These are phyloP conservation scores for Cyaniris semiargus DNA, from an alignment of 2,888 invertebrate species.

Conservation along the genomic window DNA sequence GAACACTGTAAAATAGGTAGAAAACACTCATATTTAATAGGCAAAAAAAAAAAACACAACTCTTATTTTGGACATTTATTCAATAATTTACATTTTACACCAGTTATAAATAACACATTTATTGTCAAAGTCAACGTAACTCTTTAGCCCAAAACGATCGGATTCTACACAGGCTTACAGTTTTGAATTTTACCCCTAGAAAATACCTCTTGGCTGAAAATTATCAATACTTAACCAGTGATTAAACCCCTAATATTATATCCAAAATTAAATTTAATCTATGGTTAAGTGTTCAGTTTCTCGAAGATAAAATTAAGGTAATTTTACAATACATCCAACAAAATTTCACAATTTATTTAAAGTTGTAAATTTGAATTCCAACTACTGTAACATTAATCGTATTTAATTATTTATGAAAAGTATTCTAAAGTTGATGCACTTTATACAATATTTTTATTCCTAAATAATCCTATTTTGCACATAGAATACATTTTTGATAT, in stretches of 20 bases:
- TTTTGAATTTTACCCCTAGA: slow-evolving; percentile 28
- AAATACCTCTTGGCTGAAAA: not conserved
- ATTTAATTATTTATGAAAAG: slow-evolving; percentile 7
- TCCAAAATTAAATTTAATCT: not conserved
- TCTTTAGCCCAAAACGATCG: slow-evolving; percentile 52
- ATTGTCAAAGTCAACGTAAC: slow-evolving; percentile 80
- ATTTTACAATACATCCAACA: slow-evolving; percentile 1
- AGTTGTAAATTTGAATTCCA: slow-evolving; percentile 22
- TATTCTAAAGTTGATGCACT: slow-evolving; percentile 11
- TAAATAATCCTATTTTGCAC: not conserved
- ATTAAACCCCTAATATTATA: not conserved
- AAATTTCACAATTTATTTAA: not conserved
- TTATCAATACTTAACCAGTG: not conserved
- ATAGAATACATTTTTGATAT: not conserved
- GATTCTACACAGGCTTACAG: slow-evolving; percentile 36
- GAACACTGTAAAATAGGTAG: not conserved
- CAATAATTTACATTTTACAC: slow-evolving; percentile 54
- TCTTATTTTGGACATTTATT: slow-evolving; percentile 65
- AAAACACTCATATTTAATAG: not conserved
- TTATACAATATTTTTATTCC: not conserved
- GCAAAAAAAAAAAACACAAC: slow-evolving; percentile 38
- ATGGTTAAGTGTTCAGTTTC: not conserved
- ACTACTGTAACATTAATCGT: slow-evolving; percentile 28
- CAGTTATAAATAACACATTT: slow-evolving; percentile 74
- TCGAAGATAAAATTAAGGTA: not conserved